These are phyloP conservation scores for Galleria mellonella DNA, from an alignment of 1,140 invertebrate genomes.

Conservation along the genomic window DNA sequence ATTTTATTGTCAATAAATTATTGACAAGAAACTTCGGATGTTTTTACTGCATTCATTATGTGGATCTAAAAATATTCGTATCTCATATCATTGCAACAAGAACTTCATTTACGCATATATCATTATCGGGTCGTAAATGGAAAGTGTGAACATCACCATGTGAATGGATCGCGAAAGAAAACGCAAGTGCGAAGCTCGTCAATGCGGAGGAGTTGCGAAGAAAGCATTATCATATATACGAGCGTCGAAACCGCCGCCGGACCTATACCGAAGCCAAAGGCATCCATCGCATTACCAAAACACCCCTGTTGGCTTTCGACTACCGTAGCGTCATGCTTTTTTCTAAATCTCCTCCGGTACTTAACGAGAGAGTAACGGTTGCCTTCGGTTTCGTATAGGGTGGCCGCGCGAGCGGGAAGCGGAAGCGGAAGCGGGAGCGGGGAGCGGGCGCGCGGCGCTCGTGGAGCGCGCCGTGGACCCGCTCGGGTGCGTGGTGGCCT, in stretches of 20 bases:
- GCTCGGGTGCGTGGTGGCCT: conserved; percentile 79
- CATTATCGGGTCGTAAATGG: too few species aligned
- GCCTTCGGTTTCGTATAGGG: conserved; percentile 86
- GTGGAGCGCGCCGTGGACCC: conserved; percentile 83
- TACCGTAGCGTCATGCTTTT: conserved; percentile 20
- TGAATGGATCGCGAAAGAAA: background rate
- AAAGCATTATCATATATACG: conserved; percentile 22
- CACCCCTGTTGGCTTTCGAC: background rate
- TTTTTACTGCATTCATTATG: too few species aligned
- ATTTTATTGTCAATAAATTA: too few species aligned
- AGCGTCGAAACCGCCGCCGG: conserved; percentile 21
- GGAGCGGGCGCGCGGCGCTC: conserved; percentile 76
- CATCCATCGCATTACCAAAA: conserved; percentile 43
- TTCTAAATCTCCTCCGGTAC: conserved; percentile 29
- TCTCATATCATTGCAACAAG: too few species aligned
- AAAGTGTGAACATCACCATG: too few species aligned
- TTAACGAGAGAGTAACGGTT: conserved; percentile 65
- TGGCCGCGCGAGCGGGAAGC: conserved; percentile 76
- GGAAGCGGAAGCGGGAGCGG: conserved; percentile 10
- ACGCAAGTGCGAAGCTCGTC: conserved; percentile 32
- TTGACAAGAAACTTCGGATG: too few species aligned
- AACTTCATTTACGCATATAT: too few species aligned
- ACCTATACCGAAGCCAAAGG: conserved; percentile 70
- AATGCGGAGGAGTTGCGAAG: conserved; percentile 39
- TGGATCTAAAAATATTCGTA: too few species aligned